Base-by-base conservation (phyloP, 1,140 invertebrate genomes). In the Heliconius eleuchia region DNA sequence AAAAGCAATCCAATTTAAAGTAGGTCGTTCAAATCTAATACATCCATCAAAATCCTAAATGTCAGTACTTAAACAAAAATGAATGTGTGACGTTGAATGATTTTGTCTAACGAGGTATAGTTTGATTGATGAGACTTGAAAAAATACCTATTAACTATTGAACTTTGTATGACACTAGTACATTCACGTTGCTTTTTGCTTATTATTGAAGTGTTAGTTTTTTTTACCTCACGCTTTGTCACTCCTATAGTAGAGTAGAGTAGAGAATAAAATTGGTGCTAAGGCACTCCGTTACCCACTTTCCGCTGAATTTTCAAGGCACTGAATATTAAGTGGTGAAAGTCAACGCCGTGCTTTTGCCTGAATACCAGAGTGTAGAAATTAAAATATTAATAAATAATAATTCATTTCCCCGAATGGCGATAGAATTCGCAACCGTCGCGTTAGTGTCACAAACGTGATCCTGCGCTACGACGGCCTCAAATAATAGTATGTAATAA, bases 61-160 rank as follows among this genome's bases (percentile, higher is more conserved):
- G 46, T 71, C 42, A 77, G 71, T 55, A 57, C 30, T 55, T 71
- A 77, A 73, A 57, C 30, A 27, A 30, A 57, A 76, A 39, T 60
- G 52, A 52, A 55, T 57, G 52, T 30, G 52, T 50, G 71, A 79
- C 73, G 50, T 79, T 79, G 73, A 79, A 74, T 74, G 77, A 79
- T 79, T 79, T 73, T 37, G 77, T 72, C 73, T 79, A 79, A 79
- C 77, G 77, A 79, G 77, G 57, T 30, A 78, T 50, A 18, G 55
- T 2, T 46, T 79, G 73, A 79, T 79, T 46, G 60, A 79, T 74
- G 73, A 71, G n/a, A 9, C 55, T 79, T 60, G 73, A 70, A n/a
- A 70, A 76, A 76, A 76, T 39, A 11, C 18, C 27, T 39, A 66
- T 74, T 76, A 66, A 46, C 39, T 13, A 52, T 42, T 60, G 74